Evolutionary conservation across 2,888 invertebrate genomes (phyloP).

Genomic region (Lutraria lutraria): DNA sequence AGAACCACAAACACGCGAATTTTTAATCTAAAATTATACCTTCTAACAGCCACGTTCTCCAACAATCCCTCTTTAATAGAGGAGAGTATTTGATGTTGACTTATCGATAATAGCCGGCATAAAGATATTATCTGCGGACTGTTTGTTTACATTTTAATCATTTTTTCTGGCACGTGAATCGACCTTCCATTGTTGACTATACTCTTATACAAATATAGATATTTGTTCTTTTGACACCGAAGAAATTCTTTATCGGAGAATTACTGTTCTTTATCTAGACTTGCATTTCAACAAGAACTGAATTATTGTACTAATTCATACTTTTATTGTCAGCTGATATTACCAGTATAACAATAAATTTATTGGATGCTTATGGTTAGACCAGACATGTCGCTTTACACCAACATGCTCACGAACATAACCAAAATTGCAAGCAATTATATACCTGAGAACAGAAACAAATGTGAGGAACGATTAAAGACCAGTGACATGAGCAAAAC

Average conservation of each 20-base stretch:
- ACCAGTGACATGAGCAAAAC: too few species aligned
- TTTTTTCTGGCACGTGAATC: background rate
- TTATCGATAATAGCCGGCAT: conserved; percentile 7
- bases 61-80: background rate
- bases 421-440: too few species aligned
- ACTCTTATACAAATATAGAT: background rate
- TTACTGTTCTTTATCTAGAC: background rate
- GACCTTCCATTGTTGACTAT: conserved; percentile 2
- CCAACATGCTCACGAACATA: too few species aligned
- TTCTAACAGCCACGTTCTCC: background rate
- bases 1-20: background rate
- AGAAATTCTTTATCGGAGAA: conserved; percentile 8
- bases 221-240: conserved; percentile 15
- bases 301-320: background rate
- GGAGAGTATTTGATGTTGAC: background rate
- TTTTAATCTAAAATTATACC: background rate
- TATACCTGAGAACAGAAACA: too few species aligned
- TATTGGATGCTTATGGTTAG: background rate
- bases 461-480: too few species aligned
- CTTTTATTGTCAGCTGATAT: background rate
- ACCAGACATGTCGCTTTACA: too few species aligned
- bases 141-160: conserved; percentile 13
- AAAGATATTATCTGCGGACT: background rate
- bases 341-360: background rate
- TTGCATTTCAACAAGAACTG: background rate